Evolutionary conservation across 2,113 vertebrate genomes (phyloP).

Genomic region (Cynocephalus volans): DNA sequence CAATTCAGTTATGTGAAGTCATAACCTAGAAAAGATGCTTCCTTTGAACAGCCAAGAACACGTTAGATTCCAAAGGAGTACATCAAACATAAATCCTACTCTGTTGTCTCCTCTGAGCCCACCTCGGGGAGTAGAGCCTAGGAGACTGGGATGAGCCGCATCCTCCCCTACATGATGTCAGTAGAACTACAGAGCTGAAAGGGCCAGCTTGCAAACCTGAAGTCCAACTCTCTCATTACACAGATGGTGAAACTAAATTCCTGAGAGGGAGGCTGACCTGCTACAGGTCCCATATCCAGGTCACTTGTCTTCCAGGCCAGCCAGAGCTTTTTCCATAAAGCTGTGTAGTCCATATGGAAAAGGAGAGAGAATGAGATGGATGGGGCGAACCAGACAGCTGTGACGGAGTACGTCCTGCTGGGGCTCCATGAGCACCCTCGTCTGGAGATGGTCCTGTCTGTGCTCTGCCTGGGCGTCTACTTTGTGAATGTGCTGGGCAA

Average conservation of each 20-base stretch:
- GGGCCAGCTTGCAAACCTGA: neutral
- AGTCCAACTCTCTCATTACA: neutral
- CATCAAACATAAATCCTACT: neutral
- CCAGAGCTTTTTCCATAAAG: neutral
- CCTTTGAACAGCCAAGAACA: neutral
- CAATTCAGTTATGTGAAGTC: neutral
- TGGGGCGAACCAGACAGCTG: neutral
- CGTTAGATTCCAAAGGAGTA: neutral
- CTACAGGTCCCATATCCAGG: neutral
- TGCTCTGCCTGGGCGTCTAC: slow-evolving; percentile 74
- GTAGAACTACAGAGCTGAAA: neutral
- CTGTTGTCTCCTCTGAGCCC: neutral
- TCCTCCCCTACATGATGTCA: neutral
- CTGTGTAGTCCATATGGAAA: neutral
- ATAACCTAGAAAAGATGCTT: slow-evolving; percentile 14
- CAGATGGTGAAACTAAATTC: neutral
- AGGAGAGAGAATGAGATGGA: slow-evolving; percentile 29
- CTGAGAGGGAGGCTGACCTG: neutral
- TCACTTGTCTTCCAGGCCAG: neutral
- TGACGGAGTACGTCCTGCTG: slow-evolving; percentile 63
- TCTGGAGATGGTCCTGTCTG: slow-evolving; percentile 68
- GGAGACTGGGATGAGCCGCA: neutral
- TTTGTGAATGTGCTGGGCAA: slow-evolving; percentile 62
- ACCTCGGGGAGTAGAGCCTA: neutral
- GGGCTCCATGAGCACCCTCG: slow-evolving; percentile 22